Evolutionary conservation across 2,113 vertebrate genomes (phyloP), one percentile per base, ranked within the genome.

Genomic region (Syrrhaptes paradoxus): DNA sequence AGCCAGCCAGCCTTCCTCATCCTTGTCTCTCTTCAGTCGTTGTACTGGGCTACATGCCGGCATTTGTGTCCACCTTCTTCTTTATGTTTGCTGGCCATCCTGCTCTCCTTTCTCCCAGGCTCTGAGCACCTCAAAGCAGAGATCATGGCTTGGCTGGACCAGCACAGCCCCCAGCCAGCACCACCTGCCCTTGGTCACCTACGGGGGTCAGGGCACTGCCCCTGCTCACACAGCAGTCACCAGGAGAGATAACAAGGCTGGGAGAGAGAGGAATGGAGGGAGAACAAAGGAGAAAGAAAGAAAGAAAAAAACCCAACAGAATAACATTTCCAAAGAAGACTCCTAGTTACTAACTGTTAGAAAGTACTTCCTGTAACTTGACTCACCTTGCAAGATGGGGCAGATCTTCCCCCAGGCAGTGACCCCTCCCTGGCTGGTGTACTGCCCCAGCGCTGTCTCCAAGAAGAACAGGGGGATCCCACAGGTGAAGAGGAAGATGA

Each of bases 341-440:
- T 70, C n/a, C 59, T 59, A 84, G 57, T 48, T 63, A 36, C 24
- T 77, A 32, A 22, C 10, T 28, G 17, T 55, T 43, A 81, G 46
- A 70, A 86, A 48, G 29, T 5, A 26, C 20, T 81, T 85, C 26
- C n/a, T 3, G 7, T 71, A 74, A 66, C 3, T 75, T 62, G 48
- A 94, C 97, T 91, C 66, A 99, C 99, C 99, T 98, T 99, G 97
- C 71, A 99, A 98, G 96, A 99, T 98, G 80, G 99, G 99, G 48
- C 99, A 99, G 84, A 99, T 99, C 97, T 99, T 99, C 96, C 98
- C 98, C 99, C 99, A 99, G 92, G 99, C 99, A 0, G 99, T 99
- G 48, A 99, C 95, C 2, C 98, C 98, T 5, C 99, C 98, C 92
- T 99, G 98, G 61, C 98, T 99, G 38, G 99, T 99, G 93, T 99